Conservation (phyloP, 2,888 invertebrate genomes). For the Bombylius major region DNA sequence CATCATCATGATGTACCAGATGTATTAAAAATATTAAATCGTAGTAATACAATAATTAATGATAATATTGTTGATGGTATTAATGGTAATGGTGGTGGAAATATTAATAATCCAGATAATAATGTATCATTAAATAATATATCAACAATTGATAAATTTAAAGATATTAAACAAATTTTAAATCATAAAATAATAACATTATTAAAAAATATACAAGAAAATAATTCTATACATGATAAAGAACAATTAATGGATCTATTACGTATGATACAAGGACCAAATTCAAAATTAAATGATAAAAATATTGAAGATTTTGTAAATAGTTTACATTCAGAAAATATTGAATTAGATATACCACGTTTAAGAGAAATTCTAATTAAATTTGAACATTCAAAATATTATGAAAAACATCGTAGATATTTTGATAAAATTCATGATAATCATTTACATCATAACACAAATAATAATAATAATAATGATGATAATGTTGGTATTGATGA, state of each 20-base stretch:
- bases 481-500: slow-evolving; percentile 22
- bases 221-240: slow-evolving; percentile 27
- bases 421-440: background rate
- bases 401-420: slow-evolving; percentile 8
- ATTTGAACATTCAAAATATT: slow-evolving; percentile 20
- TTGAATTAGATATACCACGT: slow-evolving; percentile 26
- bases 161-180: slow-evolving; percentile 9
- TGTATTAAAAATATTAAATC: slow-evolving; percentile 25
- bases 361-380: slow-evolving; percentile 26
- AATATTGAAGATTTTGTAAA: slow-evolving; percentile 31
- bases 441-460: background rate
- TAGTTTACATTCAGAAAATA: slow-evolving; percentile 25
- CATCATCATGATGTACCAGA: slow-evolving; percentile 31
- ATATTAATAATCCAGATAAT: background rate
- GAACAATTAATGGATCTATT: slow-evolving; percentile 25
- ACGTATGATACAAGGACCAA: slow-evolving; percentile 24
- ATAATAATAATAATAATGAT: slow-evolving; percentile 4
- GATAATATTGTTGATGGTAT: slow-evolving; percentile 1
- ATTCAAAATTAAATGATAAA: slow-evolving; percentile 24
- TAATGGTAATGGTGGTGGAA: background rate
- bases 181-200: slow-evolving; percentile 16
- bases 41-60: slow-evolving; percentile 6
- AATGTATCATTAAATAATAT: background rate
- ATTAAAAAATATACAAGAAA: slow-evolving; percentile 16
- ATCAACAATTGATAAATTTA: slow-evolving; percentile 12